Evolutionary conservation across 2,113 vertebrate species (phyloP).

Genomic region (Hemichromis elongatus): DNA sequence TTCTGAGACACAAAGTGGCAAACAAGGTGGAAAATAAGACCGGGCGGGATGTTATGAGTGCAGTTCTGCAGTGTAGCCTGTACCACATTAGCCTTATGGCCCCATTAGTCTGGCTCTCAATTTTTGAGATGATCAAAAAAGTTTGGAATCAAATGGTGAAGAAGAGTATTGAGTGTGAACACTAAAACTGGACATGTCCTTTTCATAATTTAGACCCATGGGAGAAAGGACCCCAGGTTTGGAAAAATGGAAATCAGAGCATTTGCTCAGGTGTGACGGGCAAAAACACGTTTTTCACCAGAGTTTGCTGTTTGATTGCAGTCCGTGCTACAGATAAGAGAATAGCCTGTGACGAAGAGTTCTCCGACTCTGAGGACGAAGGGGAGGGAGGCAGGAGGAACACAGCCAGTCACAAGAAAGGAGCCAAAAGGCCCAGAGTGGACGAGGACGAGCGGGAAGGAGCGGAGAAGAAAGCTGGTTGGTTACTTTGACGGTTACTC

Average conservation of each 20-base stretch:
- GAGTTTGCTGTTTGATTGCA: conserved; percentile 38
- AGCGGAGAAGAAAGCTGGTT: conserved; percentile 90
- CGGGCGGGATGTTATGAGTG: background rate
- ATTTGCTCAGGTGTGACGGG: background rate
- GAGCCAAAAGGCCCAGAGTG: conserved; percentile 82
- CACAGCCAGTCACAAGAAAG: conserved; percentile 87
- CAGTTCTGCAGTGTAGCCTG: background rate
- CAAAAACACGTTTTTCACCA: background rate
- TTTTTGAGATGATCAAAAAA: background rate
- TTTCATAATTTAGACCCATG: background rate
- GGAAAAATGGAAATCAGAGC: background rate
- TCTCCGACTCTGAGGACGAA: conserved; percentile 93
- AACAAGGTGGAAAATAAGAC: background rate
- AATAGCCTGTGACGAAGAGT: conserved; percentile 92
- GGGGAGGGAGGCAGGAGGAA: conserved; percentile 89
- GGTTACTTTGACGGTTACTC: background rate
- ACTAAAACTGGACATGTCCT: background rate
- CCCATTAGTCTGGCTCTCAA: background rate
- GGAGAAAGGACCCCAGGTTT: background rate
- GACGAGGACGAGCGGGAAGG: conserved; percentile 88
- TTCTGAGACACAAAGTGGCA: background rate
- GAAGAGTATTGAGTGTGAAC: background rate
- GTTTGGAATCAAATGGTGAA: background rate
- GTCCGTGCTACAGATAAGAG: conserved; percentile 91
- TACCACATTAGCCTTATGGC: background rate